Evolutionary conservation across 2,888 invertebrate species (phyloP).

Genomic region (Latheticus oryzae): DNA sequence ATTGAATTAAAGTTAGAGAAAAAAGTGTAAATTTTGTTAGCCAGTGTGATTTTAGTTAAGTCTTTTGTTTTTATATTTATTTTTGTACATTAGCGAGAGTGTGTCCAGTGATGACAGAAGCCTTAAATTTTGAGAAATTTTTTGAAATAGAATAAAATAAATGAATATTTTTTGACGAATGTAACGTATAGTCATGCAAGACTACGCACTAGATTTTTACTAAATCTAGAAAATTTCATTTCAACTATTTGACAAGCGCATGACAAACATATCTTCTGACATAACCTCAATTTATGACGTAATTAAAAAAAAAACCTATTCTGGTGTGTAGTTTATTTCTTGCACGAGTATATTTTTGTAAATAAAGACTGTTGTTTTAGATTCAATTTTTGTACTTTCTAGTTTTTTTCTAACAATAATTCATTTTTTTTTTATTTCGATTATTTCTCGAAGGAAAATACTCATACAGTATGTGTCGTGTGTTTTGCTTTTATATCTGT

Average conservation of each 20-base stretch:
- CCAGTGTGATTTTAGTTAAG: slow-evolving; percentile 46
- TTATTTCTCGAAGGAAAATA: slow-evolving; percentile 35
- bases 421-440: slow-evolving; percentile 20
- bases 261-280: no score
- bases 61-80: slow-evolving; percentile 54
- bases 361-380: slow-evolving; percentile 35
- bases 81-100: slow-evolving; percentile 50
- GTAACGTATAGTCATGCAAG: no score
- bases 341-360: slow-evolving; percentile 37
- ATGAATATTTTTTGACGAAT: slow-evolving; percentile 48
- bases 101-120: slow-evolving; percentile 33
- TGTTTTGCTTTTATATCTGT: slow-evolving; percentile 41
- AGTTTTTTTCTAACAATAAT: slow-evolving; percentile 2
- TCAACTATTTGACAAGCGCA: no score
- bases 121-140: no score
- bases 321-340: no score
- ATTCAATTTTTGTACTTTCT: slow-evolving; percentile 12
- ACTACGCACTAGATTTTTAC: no score
- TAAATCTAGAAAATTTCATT: no score
- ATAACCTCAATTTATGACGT: no score
- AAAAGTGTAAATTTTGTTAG: no score
- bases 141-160: no score
- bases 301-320: no score
- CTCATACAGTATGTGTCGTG: slow-evolving; percentile 25
- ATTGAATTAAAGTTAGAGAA: no score